These are phyloP conservation scores for Rhadina sibilatrix DNA, from an alignment of 2,113 vertebrate genomes.

Conservation along the genomic window DNA sequence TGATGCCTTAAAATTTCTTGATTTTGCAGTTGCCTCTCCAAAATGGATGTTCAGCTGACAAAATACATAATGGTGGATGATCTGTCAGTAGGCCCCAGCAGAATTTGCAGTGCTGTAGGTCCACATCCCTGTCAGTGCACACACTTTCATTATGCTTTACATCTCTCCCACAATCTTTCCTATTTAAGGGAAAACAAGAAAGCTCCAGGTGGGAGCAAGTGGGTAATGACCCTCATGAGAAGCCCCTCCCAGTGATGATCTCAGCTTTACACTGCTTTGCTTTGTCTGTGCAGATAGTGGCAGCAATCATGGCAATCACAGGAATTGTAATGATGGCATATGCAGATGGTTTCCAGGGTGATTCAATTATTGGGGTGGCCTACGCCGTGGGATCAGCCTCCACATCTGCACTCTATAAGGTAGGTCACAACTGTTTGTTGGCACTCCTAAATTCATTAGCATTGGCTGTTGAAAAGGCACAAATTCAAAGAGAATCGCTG, in stretches of 20 bases:
- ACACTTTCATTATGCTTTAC: background rate
- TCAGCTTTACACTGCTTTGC: background rate
- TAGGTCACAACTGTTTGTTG: constrained; percentile 18
- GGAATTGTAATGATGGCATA: constrained; percentile 99
- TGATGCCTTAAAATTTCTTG: background rate
- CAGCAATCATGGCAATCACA: constrained; percentile 98
- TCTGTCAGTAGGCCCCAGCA: background rate
- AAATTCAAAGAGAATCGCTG: background rate
- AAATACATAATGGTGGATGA: background rate
- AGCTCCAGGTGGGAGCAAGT: background rate
- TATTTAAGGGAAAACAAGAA: background rate
- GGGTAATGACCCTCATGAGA: background rate
- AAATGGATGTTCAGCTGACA: background rate
- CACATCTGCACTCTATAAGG: constrained; percentile 95
- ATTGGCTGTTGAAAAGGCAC: background rate
- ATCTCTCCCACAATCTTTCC: background rate
- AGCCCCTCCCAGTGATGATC: background rate
- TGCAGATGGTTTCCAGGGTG: constrained; percentile 94
- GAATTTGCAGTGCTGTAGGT: background rate
- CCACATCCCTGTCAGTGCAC: background rate
- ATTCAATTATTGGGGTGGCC: constrained; percentile 95
- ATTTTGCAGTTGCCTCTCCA: background rate
- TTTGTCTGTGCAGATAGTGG: constrained; percentile 88
- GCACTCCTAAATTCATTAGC: background rate
- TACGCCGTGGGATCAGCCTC: constrained; percentile 96